Evolutionary conservation across 2,797 vertebrate species (phyloP), one percentile per base, ranked within the genome.

Genomic region (Catostomus latipinnis): DNA sequence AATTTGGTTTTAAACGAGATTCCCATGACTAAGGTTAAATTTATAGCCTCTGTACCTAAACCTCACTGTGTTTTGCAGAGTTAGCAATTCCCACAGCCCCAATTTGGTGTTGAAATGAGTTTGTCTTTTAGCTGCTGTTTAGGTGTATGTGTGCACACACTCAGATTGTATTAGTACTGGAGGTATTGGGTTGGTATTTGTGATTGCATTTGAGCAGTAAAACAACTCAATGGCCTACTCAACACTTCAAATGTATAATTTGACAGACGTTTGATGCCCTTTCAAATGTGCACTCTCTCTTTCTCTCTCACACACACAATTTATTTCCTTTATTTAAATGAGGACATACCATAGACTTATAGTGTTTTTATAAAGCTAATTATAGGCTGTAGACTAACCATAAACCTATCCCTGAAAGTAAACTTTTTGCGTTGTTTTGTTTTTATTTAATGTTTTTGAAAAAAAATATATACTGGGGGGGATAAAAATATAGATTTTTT

Each of bases 1-100:
- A 83, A 84, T 86, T 85, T 85, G 80, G 63, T 81, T 85, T 86
- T 83, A 85, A 88, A 88, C 67, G 69, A 82, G 81, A 83, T 84
- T 85, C 80, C 72, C 81, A 84, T 84, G 85, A 71, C 81, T 74
- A 74, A 70, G 65, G 60, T 86, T 80, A 85, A 88, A 87, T 87
- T 86, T 87, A 87, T 83, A 83, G 68, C 61, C 71, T 78, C 76
- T 77, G 72, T 72, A 80, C 52, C 57, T 54, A 74, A 69, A 66
- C 82, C 72, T 66, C 66, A 76, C 71, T 80, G 80, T 77, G 75
- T 83, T 87, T 82, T 78, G 86, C 85, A 18, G 75, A 75, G 78
- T 73, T 81, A 81, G 83, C 83, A 82, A 67, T 78, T 85, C 54
- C 65, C 79, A 76, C 71, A 77, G 63, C 70, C 70, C 53, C 79